Percentiles rank a stretch among this genome's conserved stretches.
Evolutionary conservation across 2,113 vertebrate genomes (phyloP).

Genomic region (Willisornis vidua): DNA sequence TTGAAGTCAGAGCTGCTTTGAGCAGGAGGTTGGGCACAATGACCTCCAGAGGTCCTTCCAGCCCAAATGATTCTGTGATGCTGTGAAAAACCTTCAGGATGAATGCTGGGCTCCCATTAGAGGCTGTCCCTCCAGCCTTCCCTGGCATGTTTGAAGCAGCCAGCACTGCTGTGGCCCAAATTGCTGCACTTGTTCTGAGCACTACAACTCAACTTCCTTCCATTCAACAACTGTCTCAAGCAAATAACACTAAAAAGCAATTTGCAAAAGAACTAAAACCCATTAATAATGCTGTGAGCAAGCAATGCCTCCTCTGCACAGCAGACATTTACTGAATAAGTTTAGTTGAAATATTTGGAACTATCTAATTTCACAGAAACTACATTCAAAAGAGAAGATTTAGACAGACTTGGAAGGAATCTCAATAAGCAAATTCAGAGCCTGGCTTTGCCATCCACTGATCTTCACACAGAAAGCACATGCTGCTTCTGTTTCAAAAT

Average conservation of each 20-base stretch:
- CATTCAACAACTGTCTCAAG: background rate
- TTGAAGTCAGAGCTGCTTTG: constrained; percentile 40
- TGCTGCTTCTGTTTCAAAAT: background rate
- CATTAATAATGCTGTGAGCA: background rate
- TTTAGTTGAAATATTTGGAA: background rate
- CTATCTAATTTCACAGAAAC: background rate
- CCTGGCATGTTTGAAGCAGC: background rate
- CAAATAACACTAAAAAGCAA: background rate
- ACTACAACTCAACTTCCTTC: background rate
- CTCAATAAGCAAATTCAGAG: background rate
- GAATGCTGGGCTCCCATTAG: background rate
- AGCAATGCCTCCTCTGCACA: background rate
- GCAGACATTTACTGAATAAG: background rate
- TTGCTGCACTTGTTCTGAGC: background rate
- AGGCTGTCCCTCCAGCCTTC: background rate
- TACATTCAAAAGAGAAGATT: background rate
- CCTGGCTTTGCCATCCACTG: background rate
- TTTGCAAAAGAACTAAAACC: background rate
- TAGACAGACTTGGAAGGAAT: background rate
- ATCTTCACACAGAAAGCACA: background rate
- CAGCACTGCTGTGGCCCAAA: background rate
- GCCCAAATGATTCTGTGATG: background rate
- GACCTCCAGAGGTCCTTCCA: constrained; percentile 52
- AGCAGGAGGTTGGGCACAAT: background rate
- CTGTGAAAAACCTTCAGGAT: background rate